Base-by-base conservation (phyloP, 2,113 vertebrate genomes). In the Isichthys henryi region DNA sequence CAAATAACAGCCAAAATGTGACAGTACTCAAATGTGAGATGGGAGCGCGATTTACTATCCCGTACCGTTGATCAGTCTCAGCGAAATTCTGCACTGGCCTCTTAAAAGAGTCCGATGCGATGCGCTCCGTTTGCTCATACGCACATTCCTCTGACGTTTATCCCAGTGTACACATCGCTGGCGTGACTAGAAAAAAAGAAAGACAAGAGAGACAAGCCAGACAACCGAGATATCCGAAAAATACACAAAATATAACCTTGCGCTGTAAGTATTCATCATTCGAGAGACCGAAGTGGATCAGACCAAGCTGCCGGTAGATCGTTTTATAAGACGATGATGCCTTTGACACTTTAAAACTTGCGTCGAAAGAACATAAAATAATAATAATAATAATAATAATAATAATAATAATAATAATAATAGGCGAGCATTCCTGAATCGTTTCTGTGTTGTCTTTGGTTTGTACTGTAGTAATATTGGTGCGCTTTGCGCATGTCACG, bases 71-170 rank as follows among this genome's bases (percentile, higher is more conserved):
- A 87, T 88, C 89, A 90, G 90, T 93, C 89, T 92, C 93, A 93
- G 94, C 94, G 93, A 94, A 93, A 94, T 93, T 93, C 89, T 91
- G 95, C 92, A 90, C 93, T 94, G 92, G 88, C 92, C 93, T 94
- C 93, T 93, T 93, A 90, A 93, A 93, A 91, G 91, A 93, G 93
- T 93, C 91, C 90, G 58, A 91, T 92, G n/a, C n/a, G n/a, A n/a
- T n/a, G n/a, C 89, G 91, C 94, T 94, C 93, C 94, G 95, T 95
- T 92, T 93, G 95, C 93, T 93, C 94, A 92, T 91, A 92, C 90
- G 88, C 93, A 93, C 95, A 93, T 95, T 96, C 95, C 95, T 96
- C 94, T 93, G 96, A 96, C 94, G 93, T 95, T 95, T 91, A 93
- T 88, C 88, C 90, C 90, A 91, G 93, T 90, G 92, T 45, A 88